Evolutionary conservation across 2,113 vertebrate genomes (phyloP), one percentile per base, ranked within the genome.

Genomic region (Leucopternis melanops): DNA sequence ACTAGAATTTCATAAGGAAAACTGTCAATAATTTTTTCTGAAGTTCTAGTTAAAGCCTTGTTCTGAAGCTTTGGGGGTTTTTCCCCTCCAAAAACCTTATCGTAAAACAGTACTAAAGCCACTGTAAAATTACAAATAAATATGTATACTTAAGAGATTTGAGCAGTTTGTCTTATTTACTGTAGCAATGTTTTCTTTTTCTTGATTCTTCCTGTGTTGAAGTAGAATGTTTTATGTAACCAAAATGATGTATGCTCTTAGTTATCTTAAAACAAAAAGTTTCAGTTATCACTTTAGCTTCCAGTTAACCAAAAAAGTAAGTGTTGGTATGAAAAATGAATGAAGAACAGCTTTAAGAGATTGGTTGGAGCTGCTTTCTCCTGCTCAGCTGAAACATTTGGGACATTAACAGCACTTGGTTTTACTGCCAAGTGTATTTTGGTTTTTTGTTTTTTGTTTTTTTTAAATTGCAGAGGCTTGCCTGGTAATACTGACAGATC

Each of bases 121-220:
- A 96, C 95, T 97, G 75, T 98, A 96, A 96, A 97, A 94, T 77
- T n/a, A 82, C 74, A 94, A 98, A 97, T 96, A 97, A 97, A 96
- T 91, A 96, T 77, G 95, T 97, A 88, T 91, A 96, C 87, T 61
- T 92, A 59, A 97, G 93, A 59, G 34, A 58, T 86, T 66, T 79
- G 73, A 86, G 90, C 40, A 58, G 62, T 91, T 54, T 97, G 63
- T 84, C 54, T 94, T 82, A 73, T 88, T 97, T 97, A 44, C 44
- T 86, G 1, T 44, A 23, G 32, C 19, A 16, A 1, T 65, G 20
- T 59, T 47, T 52, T 61, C 10, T 79, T 44, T 71, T 49, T 63
- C 45, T 45, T 71, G 27, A 8, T 54, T 77, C 42, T 87, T 82
- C 25, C 65, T 83, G 2, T 81, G 50, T 85, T 90, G 45, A 73